These are phyloP conservation scores for Pyrgilauda ruficollis DNA, from an alignment of 2,113 vertebrate genomes.

Conservation along the genomic window DNA sequence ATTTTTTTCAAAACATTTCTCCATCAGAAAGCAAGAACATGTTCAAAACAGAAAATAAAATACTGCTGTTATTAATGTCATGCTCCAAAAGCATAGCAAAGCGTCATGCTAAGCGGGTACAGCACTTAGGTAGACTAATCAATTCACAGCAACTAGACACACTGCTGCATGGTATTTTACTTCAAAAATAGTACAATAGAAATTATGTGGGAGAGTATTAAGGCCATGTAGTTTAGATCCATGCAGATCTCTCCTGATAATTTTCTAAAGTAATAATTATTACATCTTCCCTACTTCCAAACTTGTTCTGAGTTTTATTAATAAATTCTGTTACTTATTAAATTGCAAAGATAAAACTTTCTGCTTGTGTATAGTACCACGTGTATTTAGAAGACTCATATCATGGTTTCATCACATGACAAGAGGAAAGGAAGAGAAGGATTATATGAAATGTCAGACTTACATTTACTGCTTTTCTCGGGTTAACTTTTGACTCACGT, in stretches of 20 bases:
- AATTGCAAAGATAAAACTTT: neutral
- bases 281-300: neutral
- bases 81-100: neutral
- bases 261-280: neutral
- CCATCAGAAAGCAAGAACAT: neutral
- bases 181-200: neutral
- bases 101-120: neutral
- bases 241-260: neutral
- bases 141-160: neutral
- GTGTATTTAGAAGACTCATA: neutral
- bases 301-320: neutral
- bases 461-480: constrained; percentile 80
- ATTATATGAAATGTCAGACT: constrained; percentile 37
- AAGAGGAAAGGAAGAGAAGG: neutral
- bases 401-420: neutral
- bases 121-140: neutral
- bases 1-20: neutral
- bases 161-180: neutral
- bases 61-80: neutral
- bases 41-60: neutral
- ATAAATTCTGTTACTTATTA: neutral
- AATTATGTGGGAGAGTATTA: neutral
- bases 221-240: neutral
- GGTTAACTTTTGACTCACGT: constrained; percentile 70
- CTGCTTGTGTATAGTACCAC: neutral